These are phyloP conservation scores for Galleria mellonella DNA, from an alignment of 1,140 invertebrate species.

Conservation along the genomic window DNA sequence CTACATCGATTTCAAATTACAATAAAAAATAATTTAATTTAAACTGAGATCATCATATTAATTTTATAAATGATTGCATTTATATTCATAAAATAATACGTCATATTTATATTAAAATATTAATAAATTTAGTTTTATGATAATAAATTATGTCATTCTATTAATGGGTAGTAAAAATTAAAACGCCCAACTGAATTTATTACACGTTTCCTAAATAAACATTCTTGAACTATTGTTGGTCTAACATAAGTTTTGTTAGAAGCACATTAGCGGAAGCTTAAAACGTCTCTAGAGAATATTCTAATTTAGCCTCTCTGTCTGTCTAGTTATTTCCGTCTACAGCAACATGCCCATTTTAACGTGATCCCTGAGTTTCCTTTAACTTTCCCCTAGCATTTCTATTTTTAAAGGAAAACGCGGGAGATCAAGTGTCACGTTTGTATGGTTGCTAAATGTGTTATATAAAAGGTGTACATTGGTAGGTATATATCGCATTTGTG, in stretches of 20 bases:
- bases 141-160: too few relatives aligned
- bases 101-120: too few relatives aligned
- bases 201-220: too few relatives aligned
- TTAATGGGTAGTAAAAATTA: too few relatives aligned
- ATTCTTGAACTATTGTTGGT: conserved; percentile 4
- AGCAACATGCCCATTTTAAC: conserved; percentile 27
- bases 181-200: too few relatives aligned
- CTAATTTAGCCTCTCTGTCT: conserved; percentile 59
- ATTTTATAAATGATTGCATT: too few relatives aligned
- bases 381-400: conserved; percentile 9
- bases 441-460: conserved; percentile 28
- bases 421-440: conserved; percentile 28
- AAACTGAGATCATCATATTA: too few relatives aligned
- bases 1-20: too few relatives aligned
- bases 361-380: conserved; percentile 23
- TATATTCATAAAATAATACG: too few relatives aligned
- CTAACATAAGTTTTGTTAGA: conserved; percentile 13
- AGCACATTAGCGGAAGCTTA: conserved; percentile 38
- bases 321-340: conserved; percentile 61
- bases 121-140: too few relatives aligned
- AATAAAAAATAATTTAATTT: too few relatives aligned
- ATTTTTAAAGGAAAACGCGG: conserved; percentile 16
- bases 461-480: conserved; percentile 31
- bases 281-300: conserved; percentile 45
- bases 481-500: conserved; percentile 47